Conservation (phyloP, 2,888 invertebrate genomes). For the Xiphydria camelus region DNA sequence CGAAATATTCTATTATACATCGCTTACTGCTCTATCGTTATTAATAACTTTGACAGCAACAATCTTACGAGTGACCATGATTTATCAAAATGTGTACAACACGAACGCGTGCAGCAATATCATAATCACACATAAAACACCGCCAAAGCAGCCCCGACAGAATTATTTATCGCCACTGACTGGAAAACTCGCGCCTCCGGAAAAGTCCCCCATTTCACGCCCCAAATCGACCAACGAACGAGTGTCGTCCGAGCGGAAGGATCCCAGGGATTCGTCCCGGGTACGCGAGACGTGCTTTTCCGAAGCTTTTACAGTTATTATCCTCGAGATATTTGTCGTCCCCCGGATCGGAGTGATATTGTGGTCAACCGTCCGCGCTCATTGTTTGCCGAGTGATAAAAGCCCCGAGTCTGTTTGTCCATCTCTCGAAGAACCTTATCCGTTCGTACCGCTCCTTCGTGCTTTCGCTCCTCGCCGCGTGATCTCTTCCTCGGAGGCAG, state of each 20-base stretch:
- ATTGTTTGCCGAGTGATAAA: conserved; percentile 52
- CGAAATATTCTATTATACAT: no score
- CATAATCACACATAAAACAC: background rate
- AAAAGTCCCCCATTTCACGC: no score
- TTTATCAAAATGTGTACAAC: no score
- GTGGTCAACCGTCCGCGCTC: conserved; percentile 15
- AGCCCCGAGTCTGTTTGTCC: conserved; percentile 47
- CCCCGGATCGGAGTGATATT: conserved; percentile 33
- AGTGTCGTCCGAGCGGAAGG: no score
- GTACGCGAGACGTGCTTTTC: conserved; percentile 20
- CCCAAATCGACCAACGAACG: no score
- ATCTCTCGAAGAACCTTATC: conserved; percentile 30
- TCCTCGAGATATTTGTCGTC: conserved; percentile 45
- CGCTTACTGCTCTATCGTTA: no score
- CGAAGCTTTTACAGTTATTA: conserved; percentile 53
- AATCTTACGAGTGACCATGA: no score
- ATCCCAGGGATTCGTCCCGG: no score
- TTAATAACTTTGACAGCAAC: no score
- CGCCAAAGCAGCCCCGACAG: no score
- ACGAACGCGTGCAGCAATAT: background rate
- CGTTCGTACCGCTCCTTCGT: background rate
- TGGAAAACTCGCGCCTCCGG: no score
- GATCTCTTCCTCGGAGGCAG: background rate
- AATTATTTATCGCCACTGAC: no score
- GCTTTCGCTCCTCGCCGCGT: background rate